Evolutionary conservation across 2,113 vertebrate genomes (phyloP), one percentile per base, ranked within the genome.

Genomic region (Scomber scombrus): DNA sequence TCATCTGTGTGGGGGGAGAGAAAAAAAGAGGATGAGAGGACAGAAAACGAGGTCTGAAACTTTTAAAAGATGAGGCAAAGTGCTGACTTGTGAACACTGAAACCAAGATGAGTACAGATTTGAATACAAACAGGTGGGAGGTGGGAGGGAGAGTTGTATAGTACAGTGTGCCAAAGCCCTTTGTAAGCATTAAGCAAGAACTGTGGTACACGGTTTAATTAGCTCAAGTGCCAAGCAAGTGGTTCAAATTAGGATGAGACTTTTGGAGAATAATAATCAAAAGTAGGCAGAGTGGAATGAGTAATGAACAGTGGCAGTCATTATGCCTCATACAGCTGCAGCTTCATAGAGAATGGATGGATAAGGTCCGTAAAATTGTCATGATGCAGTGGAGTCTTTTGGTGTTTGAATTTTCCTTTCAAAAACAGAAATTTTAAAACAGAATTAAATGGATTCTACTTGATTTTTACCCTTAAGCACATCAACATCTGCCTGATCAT

Each of bases 41-140:
- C 70, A 70, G 74, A 89, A 90, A 92, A 84, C 7, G 55, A 87
- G 82, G 82, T 81, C 81, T 80, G 40, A 82, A 88, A 85, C 75
- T 92, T 89, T 87, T 31, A 69, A 79, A 84, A 85, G 75, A 90
- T 51, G 80, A 88, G 45, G 72, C 73, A 85, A 91, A 88, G 79
- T 87, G 89, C 89, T 92, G 91, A 91, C 80, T 83, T 75, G 74
- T 89, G 80, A 88, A 71, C 45, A 73, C 58, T 60, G 81, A 75
- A 76, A 78, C 69, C 70, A 23, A 77, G 75, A 88, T 72, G 75
- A 88, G 71, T n/a, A 55, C 54, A 74, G 75, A 86, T 81, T 75
- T 87, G 75, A 86, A 78, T 85, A 84, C 73, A 87, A 91, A 87
- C 88, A 88, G 90, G 88, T 91, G 81, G 64, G 82, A 78, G 63